Conservation (phyloP, 2,888 invertebrate species). For the Lithophane leautieri region DNA sequence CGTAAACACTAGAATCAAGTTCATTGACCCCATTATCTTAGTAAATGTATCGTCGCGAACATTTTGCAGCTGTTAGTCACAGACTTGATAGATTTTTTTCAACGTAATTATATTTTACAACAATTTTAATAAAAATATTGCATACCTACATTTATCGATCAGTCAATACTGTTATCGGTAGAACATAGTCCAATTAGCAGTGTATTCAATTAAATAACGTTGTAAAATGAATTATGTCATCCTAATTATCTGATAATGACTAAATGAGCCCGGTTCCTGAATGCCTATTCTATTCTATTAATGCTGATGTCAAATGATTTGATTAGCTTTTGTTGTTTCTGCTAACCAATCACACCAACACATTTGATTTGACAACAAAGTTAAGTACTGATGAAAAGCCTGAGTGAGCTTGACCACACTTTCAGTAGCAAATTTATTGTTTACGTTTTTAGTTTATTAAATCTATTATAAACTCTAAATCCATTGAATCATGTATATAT, state of each 20-base stretch:
- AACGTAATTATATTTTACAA: slow-evolving; percentile 9
- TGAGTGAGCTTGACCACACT: neutral
- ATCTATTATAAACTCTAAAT: slow-evolving; percentile 13
- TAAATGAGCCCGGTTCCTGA: neutral
- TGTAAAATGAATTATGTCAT: neutral
- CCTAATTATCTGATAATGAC: neutral
- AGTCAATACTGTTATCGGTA: neutral
- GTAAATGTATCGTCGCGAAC: slow-evolving; percentile 70
- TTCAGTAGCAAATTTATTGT: neutral
- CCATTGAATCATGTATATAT: slow-evolving; percentile 14
- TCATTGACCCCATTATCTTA: slow-evolving; percentile 79
- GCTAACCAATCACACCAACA: neutral
- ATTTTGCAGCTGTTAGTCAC: slow-evolving; percentile 76
- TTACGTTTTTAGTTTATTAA: neutral
- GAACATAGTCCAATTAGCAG: slow-evolving; percentile 1
- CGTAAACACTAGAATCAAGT: slow-evolving; percentile 70
- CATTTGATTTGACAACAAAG: neutral
- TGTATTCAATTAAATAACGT: neutral
- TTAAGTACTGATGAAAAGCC: neutral
- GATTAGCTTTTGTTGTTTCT: neutral
- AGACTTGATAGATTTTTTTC: slow-evolving; percentile 39
- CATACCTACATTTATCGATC: neutral
- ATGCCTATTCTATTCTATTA: neutral
- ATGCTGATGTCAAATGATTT: neutral
- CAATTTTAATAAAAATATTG: slow-evolving; percentile 34